Percentiles rank a stretch among this genome's conserved stretches.
Evolutionary conservation across 2,113 vertebrate species (phyloP).

Genomic region (mouse (Mus musculus)): GRCm39 chr14:114230501-114231000

Average conservation of each 20-base stretch:
- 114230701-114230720: constrained; percentile 32
- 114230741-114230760: constrained; percentile 40
- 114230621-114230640: constrained; percentile 56
- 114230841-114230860: background rate
- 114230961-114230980: constrained; percentile 33
- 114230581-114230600: constrained; percentile 8
- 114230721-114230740: constrained; percentile 41
- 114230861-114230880: background rate
- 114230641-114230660: constrained; percentile 59
- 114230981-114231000: background rate
- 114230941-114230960: constrained; percentile 25
- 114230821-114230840: constrained; percentile 50
- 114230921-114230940: constrained; percentile 39
- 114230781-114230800: constrained; percentile 59
- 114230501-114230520: constrained; percentile 34
- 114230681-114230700: constrained; percentile 56
- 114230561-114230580: constrained; percentile 67
- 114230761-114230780: constrained; percentile 53
- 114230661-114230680: constrained; percentile 63
- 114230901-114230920: constrained; percentile 36
- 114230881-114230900: constrained; percentile 34
- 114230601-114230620: constrained; percentile 67
- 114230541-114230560: constrained; percentile 66
- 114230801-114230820: constrained; percentile 62
- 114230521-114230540: constrained; percentile 32